Conservation (phyloP, 2,797 vertebrate genomes). For the Melanotaenia maccullochi region DNA sequence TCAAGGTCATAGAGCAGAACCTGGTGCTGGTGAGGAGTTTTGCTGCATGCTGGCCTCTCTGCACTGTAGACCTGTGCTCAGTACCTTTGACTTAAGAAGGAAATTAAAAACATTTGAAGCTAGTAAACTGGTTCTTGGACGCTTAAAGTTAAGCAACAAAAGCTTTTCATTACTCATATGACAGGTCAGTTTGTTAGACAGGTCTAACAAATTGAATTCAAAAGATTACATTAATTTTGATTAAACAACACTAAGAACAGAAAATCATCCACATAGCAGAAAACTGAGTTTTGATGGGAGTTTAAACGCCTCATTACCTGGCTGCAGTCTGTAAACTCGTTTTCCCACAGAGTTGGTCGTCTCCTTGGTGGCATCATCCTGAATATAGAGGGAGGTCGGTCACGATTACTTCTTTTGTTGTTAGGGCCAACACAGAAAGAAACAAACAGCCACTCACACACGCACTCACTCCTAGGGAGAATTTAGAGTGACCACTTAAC, state of each 20-base stretch:
- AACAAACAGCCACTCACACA: no score
- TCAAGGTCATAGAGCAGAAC: neutral
- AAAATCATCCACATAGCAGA: neutral
- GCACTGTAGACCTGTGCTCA: neutral
- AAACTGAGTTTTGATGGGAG: neutral
- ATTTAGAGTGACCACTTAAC: no score
- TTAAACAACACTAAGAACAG: neutral
- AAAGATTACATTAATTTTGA: neutral
- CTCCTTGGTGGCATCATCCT: neutral
- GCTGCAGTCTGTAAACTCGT: neutral
- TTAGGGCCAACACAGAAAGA: no score
- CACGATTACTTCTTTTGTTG: neutral
- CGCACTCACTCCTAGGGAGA: no score
- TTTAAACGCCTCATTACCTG: constrained; percentile 1
- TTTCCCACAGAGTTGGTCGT: neutral
- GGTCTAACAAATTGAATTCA: constrained; percentile 1
- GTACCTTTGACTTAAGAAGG: neutral
- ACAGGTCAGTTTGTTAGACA: neutral
- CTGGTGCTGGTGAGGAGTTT: no score
- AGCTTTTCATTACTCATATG: neutral
- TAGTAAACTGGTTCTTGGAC: neutral
- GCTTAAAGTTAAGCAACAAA: neutral
- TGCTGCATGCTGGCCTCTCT: neutral
- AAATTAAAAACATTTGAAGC: neutral
- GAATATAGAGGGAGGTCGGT: neutral